These are phyloP conservation scores for Anoplophora glabripennis DNA, from an alignment of 1,140 invertebrate genomes.

Conservation along the genomic window DNA sequence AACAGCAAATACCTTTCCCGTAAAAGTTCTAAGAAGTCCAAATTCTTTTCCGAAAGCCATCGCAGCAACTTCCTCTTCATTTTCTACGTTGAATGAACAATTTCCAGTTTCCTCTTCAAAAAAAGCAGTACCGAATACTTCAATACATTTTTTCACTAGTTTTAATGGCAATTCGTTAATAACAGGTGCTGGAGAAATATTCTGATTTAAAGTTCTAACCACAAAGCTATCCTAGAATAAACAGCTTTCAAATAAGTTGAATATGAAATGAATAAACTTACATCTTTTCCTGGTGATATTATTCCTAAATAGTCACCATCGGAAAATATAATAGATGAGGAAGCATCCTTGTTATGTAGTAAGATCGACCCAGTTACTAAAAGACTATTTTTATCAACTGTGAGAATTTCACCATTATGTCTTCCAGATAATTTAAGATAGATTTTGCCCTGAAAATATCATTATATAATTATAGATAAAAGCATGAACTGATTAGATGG, in stretches of 20 bases:
- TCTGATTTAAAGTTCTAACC: constrained; percentile 72
- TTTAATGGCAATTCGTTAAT: constrained; percentile 72
- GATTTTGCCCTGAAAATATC: constrained; percentile 52
- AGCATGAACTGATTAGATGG: neutral
- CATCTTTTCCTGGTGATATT: constrained; percentile 76
- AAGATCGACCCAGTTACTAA: constrained; percentile 59
- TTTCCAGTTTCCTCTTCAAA: constrained; percentile 65
- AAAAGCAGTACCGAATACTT: constrained; percentile 68
- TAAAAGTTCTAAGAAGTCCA: constrained; percentile 69
- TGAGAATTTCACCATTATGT: constrained; percentile 60
- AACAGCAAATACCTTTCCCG: constrained; percentile 65
- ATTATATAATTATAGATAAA: neutral
- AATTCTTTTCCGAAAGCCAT: constrained; percentile 82
- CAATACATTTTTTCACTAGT: constrained; percentile 74
- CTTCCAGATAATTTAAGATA: constrained; percentile 57
- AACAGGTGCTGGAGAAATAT: constrained; percentile 57
- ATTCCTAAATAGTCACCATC: constrained; percentile 82
- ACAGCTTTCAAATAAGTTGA: constrained; percentile 14
- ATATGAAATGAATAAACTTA: constrained; percentile 51
- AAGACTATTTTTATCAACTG: constrained; percentile 59
- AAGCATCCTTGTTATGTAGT: constrained; percentile 61
- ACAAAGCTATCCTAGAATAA: constrained; percentile 73
- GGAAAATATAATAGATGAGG: constrained; percentile 74
- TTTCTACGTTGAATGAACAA: constrained; percentile 55
- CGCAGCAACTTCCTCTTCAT: constrained; percentile 66